Percentiles rank a stretch among this genome's conserved stretches.
Evolutionary conservation across 2,888 invertebrate species (phyloP).

Genomic region (Marasmarcha lunaedactyla): DNA sequence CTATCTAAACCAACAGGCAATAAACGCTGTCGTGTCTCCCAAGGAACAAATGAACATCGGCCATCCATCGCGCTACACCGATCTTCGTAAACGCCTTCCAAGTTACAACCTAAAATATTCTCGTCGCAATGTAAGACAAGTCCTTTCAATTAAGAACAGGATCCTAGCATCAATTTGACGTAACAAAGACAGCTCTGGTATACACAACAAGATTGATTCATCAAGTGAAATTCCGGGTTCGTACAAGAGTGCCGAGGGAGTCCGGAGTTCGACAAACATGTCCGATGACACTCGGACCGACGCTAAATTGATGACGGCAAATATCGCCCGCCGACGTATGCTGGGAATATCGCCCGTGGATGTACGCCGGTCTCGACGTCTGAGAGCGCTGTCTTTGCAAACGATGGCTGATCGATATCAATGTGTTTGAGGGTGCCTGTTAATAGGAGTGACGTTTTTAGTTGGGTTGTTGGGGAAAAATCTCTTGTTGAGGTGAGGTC

Average conservation of each 20-base stretch:
- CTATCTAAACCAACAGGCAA: no score
- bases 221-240: slow-evolving; percentile 46
- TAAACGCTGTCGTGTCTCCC: no score
- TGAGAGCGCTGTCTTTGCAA: background rate
- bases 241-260: slow-evolving; percentile 21
- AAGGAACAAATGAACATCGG: no score
- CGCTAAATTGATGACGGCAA: slow-evolving; percentile 40
- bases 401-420: background rate
- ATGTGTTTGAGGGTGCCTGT: no score
- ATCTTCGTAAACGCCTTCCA: no score
- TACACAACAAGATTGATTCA: slow-evolving; percentile 34
- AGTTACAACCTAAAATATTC: no score
- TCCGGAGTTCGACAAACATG: slow-evolving; percentile 33
- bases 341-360: no score
- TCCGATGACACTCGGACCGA: slow-evolving; percentile 27
- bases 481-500: no score
- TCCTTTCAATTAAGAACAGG: slow-evolving; percentile 23
- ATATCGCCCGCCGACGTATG: slow-evolving; percentile 20
- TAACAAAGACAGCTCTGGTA: slow-evolving; percentile 42
- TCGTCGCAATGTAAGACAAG: slow-evolving; percentile 17
- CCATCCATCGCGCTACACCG: no score
- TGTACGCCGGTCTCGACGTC: no score
- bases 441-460: no score
- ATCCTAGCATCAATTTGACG: slow-evolving; percentile 43
- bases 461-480: no score